phyloP scores from a whole-genome alignment of 1,140 invertebrate genomes.

The Neodiprion fabricii region DNA sequence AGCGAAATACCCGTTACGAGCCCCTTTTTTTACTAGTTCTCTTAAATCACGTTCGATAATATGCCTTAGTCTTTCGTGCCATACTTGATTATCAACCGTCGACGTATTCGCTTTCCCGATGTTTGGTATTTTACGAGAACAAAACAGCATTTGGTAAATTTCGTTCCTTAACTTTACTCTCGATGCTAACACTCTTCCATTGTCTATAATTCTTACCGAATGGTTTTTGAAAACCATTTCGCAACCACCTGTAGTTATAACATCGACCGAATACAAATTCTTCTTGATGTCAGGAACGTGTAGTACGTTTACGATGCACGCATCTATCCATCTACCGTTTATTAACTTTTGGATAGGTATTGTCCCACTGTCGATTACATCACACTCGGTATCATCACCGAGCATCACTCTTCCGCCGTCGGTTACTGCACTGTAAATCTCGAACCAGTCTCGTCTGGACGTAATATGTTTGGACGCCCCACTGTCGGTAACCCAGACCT shows the following conservation, averaged over 20 bases:
- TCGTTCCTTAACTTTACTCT: slow-evolving; percentile 27
- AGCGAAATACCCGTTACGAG: slow-evolving; percentile 12
- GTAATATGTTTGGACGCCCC: too few relatives aligned
- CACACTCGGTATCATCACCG: too few relatives aligned
- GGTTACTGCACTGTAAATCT: too few relatives aligned
- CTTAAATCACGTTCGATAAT: slow-evolving; percentile 18
- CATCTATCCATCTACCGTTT: background rate
- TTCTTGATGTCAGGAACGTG: slow-evolving; percentile 31
- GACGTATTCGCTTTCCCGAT: slow-evolving; percentile 1
- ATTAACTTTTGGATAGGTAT: too few relatives aligned
- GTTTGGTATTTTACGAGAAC: background rate
- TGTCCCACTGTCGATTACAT: too few relatives aligned
- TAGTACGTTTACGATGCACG: slow-evolving; percentile 29
- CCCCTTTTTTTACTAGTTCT: slow-evolving; percentile 20
- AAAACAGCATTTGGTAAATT: slow-evolving; percentile 29
- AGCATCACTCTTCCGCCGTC: too few relatives aligned
- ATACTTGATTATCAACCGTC: slow-evolving; percentile 21
- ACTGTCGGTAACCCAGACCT: too few relatives aligned
- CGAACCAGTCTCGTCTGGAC: too few relatives aligned
- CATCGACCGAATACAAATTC: slow-evolving; percentile 40
- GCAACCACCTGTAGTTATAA: slow-evolving; percentile 25
- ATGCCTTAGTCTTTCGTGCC: slow-evolving; percentile 27
- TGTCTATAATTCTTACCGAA: slow-evolving; percentile 19
- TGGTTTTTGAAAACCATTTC: slow-evolving; percentile 30
- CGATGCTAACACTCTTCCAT: slow-evolving; percentile 22